Conservation (phyloP, 1,140 invertebrate genomes). For the Cylas formicarius region DNA sequence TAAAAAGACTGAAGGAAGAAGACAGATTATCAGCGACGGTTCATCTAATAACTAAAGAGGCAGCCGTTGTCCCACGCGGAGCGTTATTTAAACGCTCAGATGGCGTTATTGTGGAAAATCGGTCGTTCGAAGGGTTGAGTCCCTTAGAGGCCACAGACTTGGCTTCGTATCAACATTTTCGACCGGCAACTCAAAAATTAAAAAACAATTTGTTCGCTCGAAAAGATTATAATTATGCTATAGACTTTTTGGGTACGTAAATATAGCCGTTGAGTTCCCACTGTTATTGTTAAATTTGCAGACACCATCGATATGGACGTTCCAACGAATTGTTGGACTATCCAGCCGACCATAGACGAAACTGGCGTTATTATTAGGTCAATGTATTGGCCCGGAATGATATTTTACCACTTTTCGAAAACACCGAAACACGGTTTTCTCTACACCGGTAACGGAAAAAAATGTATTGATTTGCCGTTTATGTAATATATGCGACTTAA, state of each 20-base stretch:
- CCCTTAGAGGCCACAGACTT: constrained; percentile 52
- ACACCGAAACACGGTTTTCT: constrained; percentile 60
- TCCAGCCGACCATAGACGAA: constrained; percentile 52
- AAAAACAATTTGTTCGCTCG: constrained; percentile 63
- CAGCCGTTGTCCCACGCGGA: constrained; percentile 62
- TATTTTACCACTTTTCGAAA: constrained; percentile 61
- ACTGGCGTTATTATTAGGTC: constrained; percentile 55
- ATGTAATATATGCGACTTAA: too few relatives aligned
- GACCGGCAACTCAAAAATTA: constrained; percentile 58
- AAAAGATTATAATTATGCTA: constrained; percentile 66
- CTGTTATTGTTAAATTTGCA: constrained; percentile 49
- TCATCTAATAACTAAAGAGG: constrained; percentile 60
- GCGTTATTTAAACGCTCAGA: constrained; percentile 59
- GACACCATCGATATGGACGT: constrained; percentile 56
- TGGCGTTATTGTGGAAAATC: constrained; percentile 58
- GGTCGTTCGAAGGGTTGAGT: constrained; percentile 57
- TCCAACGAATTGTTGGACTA: constrained; percentile 56
- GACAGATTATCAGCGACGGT: constrained; percentile 62
- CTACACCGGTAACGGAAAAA: constrained; percentile 65
- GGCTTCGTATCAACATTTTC: constrained; percentile 60
- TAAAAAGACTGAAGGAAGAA: constrained; percentile 63
- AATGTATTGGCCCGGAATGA: constrained; percentile 67
- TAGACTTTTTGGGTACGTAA: constrained; percentile 59
- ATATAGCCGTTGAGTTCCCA: constrained; percentile 46
- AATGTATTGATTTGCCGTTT: constrained; percentile 66